Evolutionary conservation across 1,140 invertebrate genomes (phyloP), one percentile per base, ranked within the genome.

Genomic region (Drosophila erecta): DNA sequence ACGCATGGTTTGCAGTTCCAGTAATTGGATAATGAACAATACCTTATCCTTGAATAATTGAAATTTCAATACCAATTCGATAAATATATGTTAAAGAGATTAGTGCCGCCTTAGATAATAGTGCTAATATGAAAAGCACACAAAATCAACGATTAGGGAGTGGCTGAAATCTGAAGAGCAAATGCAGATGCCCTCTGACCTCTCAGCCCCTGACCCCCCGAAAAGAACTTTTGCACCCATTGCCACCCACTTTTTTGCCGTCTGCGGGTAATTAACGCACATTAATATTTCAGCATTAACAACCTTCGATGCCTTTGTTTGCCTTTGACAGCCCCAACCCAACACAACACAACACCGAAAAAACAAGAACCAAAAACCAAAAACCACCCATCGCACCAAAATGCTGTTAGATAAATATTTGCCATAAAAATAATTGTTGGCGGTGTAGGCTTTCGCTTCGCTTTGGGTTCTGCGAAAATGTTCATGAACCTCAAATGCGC

Each of bases 211-310:
- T 15, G n/a, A 30, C 24, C 46, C 46, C 24, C 24, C 14, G 35
- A 12, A 17, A 4, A 27, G 41, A 41, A 46, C 58, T 15, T 53
- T 20, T 47, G 49, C 33, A n/a, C 44, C 76, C 59, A 30, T 8
- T 30, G 33, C 61, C 20, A 14, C 37, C 35, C 7, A 27, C 10
- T 10, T 17, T 6, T 20, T 43, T 43, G 33, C 11, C 35, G 40
- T 47, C 35, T 40, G 61, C 33, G 20, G 46, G 67, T 87, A 86
- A 87, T 87, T 87, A 87, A 87, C 59, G 79, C 79, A 83, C 83
- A 89, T 87, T 89, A 87, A 87, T 89, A 89, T 83, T 83, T 87
- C 84, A 87, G 80, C 83, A 87, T 87, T 77, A 76, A 77, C 78
- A 80, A 79, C 83, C 83, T 83, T 70, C 83, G 83, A 76, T 67